Evolutionary conservation across 2,888 invertebrate genomes (phyloP).

Genomic region (Euclidia mi): DNA sequence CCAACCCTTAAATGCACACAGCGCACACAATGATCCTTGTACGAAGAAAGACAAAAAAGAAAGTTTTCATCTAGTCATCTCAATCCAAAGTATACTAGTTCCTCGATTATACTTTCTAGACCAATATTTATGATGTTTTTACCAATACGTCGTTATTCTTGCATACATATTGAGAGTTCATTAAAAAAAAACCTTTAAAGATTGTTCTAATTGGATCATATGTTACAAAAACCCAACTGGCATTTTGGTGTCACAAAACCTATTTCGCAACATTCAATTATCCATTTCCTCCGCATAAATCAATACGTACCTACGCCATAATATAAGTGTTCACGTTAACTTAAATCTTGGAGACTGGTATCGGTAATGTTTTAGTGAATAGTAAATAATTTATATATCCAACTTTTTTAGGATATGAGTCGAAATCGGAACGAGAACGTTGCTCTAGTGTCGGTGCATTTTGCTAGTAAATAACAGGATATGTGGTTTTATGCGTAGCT

Average conservation of each 20-base stretch:
- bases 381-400: background rate
- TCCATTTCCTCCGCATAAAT: conserved; percentile 36
- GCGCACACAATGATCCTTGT: too few species aligned
- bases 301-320: conserved; percentile 18
- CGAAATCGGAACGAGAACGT: conserved; percentile 3
- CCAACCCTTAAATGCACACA: too few species aligned
- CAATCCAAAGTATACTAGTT: too few species aligned
- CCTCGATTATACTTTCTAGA: too few species aligned
- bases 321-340: conserved; percentile 3
- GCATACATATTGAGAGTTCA: too few species aligned
- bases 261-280: conserved; percentile 14
- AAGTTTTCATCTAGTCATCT: too few species aligned
- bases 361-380: background rate
- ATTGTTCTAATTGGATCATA: too few species aligned
- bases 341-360: conserved; percentile 12
- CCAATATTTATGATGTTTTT: too few species aligned
- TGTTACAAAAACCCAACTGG: too few species aligned
- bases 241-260: background rate
- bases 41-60: too few species aligned
- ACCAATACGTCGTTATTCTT: too few species aligned
- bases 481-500: background rate
- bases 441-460: background rate
- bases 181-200: too few species aligned
- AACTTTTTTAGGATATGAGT: conserved; percentile 5
- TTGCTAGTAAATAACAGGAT: conserved; percentile 4